Conservation (phyloP, 2,797 vertebrate genomes). For the Coluber constrictor region DNA sequence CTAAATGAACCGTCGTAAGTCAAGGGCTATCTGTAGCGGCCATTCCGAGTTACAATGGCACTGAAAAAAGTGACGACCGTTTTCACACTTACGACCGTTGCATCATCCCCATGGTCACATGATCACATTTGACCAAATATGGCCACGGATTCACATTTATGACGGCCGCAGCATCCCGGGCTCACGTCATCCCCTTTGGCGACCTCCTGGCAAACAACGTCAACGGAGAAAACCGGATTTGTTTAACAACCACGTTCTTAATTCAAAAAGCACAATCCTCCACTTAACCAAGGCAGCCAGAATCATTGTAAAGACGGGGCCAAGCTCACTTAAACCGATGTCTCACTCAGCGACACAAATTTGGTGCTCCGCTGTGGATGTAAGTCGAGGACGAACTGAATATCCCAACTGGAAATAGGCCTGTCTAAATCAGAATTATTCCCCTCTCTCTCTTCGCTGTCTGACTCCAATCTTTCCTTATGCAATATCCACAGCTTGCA, state of each 20-base stretch:
- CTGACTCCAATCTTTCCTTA: not conserved
- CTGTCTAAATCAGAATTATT: not conserved
- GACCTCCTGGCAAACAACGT: not conserved
- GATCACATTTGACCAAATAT: not conserved
- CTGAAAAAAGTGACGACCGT: not conserved
- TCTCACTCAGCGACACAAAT: not conserved
- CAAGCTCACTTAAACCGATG: not conserved
- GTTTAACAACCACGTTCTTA: rapidly evolving
- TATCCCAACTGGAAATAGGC: not conserved
- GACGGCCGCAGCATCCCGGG: rapidly evolving
- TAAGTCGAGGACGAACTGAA: not conserved
- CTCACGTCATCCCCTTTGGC: not conserved
- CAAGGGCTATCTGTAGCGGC: not conserved
- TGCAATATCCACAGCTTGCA: not conserved
- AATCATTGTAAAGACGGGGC: rapidly evolving
- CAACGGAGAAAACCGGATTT: not conserved
- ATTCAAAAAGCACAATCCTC: rapidly evolving
- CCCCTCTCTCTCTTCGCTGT: not conserved
- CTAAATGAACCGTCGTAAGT: not conserved
- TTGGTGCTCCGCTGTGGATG: rapidly evolving
- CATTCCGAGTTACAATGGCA: too few relatives aligned
- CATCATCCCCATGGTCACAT: not conserved
- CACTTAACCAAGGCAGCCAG: rapidly evolving
- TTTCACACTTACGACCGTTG: not conserved
- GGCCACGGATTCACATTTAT: not conserved